Percentiles rank a stretch among this genome's conserved stretches.
Conservation (phyloP, 2,888 invertebrate species). For the Salticus scenicus region DNA sequence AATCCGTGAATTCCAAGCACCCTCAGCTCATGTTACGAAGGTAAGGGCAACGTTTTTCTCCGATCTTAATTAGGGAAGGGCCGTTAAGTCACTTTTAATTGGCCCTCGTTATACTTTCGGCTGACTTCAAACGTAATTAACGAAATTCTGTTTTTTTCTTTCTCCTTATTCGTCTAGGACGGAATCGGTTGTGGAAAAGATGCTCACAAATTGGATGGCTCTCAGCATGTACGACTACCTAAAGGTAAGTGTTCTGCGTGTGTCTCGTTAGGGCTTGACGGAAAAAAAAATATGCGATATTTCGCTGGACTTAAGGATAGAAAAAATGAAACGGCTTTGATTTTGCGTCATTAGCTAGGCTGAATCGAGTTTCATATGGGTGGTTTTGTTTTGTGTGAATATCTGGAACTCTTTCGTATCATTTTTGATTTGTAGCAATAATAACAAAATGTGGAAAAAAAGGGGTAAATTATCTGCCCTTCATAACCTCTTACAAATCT, state of each 20-base stretch:
- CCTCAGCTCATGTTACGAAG: conserved; percentile 93
- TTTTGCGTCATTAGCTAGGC: conserved; percentile 11
- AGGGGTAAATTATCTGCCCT: neutral
- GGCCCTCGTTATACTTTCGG: conserved; percentile 62
- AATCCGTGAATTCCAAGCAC: conserved; percentile 93
- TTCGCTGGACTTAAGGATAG: neutral
- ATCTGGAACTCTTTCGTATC: no score
- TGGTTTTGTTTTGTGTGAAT: neutral
- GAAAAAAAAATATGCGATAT: neutral
- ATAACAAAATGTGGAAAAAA: neutral
- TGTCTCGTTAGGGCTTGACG: conserved; percentile 13
- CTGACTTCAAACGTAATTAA: conserved; percentile 68
- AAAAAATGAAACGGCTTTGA: neutral
- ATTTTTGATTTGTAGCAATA: no score
- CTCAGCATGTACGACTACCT: conserved; percentile 90
- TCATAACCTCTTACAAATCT: neutral
- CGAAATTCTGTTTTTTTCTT: conserved; percentile 40
- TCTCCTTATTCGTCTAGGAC: conserved; percentile 78
- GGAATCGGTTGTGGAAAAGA: conserved; percentile 96
- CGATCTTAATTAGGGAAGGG: conserved; percentile 57
- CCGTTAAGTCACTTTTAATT: conserved; percentile 69
- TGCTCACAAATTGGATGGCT: conserved; percentile 98
- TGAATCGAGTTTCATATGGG: neutral
- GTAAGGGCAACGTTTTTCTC: conserved; percentile 57
- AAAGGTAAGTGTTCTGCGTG: conserved; percentile 69